Evolutionary conservation across 2,797 vertebrate genomes (phyloP).

Genomic region (Sparidentex hasta): DNA sequence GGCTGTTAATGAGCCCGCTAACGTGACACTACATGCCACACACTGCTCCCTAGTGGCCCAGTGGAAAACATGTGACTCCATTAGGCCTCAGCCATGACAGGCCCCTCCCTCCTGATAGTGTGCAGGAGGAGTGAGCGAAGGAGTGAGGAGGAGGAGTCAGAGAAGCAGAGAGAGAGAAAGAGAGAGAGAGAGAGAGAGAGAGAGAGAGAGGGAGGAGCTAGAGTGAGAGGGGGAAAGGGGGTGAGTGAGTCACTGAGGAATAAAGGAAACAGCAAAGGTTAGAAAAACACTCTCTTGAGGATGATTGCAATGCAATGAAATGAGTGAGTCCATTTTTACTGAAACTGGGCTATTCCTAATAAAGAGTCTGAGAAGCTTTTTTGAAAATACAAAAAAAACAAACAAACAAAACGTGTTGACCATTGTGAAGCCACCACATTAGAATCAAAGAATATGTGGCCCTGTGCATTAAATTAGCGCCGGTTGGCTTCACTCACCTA

Average conservation of each 20-base stretch:
- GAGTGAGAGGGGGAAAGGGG: slow-evolving; percentile 10
- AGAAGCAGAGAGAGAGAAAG: neutral
- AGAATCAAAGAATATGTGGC: slow-evolving; percentile 25
- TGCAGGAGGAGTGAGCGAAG: slow-evolving; percentile 32
- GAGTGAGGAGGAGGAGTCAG: slow-evolving; percentile 9
- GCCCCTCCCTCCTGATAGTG: slow-evolving; percentile 46
- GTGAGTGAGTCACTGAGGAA: slow-evolving; percentile 9
- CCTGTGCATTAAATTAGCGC: slow-evolving; percentile 41
- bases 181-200: slow-evolving; percentile 9
- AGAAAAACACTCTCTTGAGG: slow-evolving; percentile 53
- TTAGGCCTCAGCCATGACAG: slow-evolving; percentile 20
- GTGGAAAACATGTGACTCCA: slow-evolving; percentile 62
- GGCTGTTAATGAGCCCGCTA: slow-evolving; percentile 70
- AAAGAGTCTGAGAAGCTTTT: neutral
- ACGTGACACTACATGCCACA: slow-evolving; percentile 72
- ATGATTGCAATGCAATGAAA: slow-evolving; percentile 43
- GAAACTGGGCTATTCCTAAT: slow-evolving; percentile 4
- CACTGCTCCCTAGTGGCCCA: slow-evolving; percentile 84
- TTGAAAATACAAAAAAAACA: neutral
- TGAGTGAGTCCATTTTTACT: slow-evolving; percentile 31
- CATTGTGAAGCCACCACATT: slow-evolving; percentile 2
- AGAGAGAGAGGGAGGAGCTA: slow-evolving; percentile 35
- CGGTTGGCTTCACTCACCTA: slow-evolving; percentile 31
- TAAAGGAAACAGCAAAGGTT: slow-evolving; percentile 53
- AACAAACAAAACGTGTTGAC: slow-evolving; percentile 4